These are phyloP conservation scores for Germaria angustata DNA, from an alignment of 2,888 invertebrate genomes.

Conservation along the genomic window DNA sequence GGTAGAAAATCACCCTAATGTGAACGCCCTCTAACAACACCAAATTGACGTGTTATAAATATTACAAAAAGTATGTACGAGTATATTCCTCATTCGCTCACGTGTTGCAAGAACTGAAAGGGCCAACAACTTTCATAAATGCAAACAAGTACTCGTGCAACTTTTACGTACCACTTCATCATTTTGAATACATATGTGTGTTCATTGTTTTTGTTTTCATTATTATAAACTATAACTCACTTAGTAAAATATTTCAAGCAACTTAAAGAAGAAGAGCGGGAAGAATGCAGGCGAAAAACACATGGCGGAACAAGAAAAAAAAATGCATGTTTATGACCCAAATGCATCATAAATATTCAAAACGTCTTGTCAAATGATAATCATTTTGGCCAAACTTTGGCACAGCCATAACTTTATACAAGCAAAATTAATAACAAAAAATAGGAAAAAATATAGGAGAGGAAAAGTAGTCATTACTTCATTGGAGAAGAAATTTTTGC, in stretches of 20 bases:
- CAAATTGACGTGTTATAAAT: constrained; percentile 60
- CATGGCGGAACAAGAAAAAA: not conserved
- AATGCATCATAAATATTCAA: constrained; percentile 76
- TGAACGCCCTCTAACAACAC: constrained; percentile 64
- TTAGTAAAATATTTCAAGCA: not conserved
- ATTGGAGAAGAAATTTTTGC: not conserved
- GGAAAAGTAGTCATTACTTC: constrained; percentile 7
- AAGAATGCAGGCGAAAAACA: constrained; percentile 1
- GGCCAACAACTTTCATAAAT: not conserved
- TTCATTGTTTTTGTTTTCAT: constrained; percentile 14
- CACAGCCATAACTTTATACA: constrained; percentile 37
- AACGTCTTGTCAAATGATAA: constrained; percentile 78
- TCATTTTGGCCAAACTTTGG: constrained; percentile 70
- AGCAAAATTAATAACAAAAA: not conserved
- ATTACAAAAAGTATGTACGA: constrained; percentile 31
- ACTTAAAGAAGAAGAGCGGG: not conserved
- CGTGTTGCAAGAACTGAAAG: constrained; percentile 28
- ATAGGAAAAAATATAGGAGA: not conserved
- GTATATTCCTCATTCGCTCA: constrained; percentile 8
- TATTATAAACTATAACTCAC: not conserved
- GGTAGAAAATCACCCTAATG: constrained; percentile 41
- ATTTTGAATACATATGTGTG: too few relatives aligned
- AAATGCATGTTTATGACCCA: constrained; percentile 73
- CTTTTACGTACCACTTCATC: constrained; percentile 12
- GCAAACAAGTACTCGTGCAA: not conserved